These are phyloP conservation scores for Agrochola macilenta DNA, from an alignment of 2,888 invertebrate genomes.

Conservation along the genomic window DNA sequence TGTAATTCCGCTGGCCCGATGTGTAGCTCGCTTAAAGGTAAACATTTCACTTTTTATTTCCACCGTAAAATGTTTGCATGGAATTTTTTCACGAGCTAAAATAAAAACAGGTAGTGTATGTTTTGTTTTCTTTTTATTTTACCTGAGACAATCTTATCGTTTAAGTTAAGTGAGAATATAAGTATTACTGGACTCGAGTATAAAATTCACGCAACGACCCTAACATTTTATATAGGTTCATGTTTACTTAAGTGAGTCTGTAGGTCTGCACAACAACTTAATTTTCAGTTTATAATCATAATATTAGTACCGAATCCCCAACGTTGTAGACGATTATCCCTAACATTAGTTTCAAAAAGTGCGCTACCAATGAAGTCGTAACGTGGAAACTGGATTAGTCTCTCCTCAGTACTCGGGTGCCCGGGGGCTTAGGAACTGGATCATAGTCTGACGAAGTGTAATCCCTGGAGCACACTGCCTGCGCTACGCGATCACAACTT, in stretches of 20 bases:
- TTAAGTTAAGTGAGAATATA: conserved; percentile 35
- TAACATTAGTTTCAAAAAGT: conserved; percentile 53
- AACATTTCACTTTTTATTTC: conserved; percentile 72
- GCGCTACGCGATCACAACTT: conserved; percentile 45
- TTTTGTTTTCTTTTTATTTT: conserved; percentile 60
- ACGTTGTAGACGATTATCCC: conserved; percentile 37
- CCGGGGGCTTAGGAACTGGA: conserved; percentile 54
- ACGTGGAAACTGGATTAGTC: conserved; percentile 61
- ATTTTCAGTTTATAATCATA: conserved; percentile 40
- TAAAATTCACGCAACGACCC: conserved; percentile 51
- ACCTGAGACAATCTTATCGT: conserved; percentile 63
- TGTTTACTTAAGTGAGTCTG: conserved; percentile 38
- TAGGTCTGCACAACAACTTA: conserved; percentile 27
- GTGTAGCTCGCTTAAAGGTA: conserved; percentile 74
- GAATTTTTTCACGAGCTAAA: conserved; percentile 63
- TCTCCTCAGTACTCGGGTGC: conserved; percentile 44
- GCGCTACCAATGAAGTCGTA: conserved; percentile 51
- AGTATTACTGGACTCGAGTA: background rate
- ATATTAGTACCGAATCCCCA: conserved; percentile 22
- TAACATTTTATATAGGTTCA: conserved; percentile 33
- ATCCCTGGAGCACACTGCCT: conserved; percentile 55
- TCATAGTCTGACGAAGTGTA: conserved; percentile 64
- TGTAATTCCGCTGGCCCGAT: conserved; percentile 70
- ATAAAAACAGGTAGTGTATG: conserved; percentile 60
- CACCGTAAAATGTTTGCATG: conserved; percentile 59